Evolutionary conservation across 2,888 invertebrate species (phyloP), one percentile per base, ranked within the genome.

Genomic region (Drosophila affinis): DNA sequence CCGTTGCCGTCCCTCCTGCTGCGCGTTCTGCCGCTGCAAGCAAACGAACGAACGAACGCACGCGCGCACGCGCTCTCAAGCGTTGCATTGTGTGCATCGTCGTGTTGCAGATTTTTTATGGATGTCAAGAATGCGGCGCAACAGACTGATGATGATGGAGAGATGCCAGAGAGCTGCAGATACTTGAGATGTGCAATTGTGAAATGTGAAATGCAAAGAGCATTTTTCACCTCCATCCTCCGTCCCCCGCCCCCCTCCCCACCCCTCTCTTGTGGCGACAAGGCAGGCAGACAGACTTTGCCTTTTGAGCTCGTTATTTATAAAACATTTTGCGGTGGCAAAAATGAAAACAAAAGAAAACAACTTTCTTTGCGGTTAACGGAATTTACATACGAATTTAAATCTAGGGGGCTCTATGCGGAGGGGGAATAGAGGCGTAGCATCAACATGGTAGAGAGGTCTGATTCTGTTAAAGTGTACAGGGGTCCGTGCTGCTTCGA

Each of bases 41-140:
- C 21, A 21, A 21, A 21, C 10, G 49, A 34, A 21, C 10, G 49
- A 34, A 34, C 58, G 49, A 67, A 72, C 79, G 72, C 72, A 73
- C 73, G 75, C 81, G 81, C 68, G 73, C 72, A 72, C 72, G 72
- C 69, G 68, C 83, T 74, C 48, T 79, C 72, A 72, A 82, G 74
- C 86, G 73, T 81, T 75, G 76, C 81, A 84, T 81, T 80, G 65
- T 58, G 57, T 47, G 76, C 81, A 84, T 21, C 21, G 21, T 81
- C 78, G 65, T 58, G 57, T 24, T 62, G 54, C 68, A 75, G 72
- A 82, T 80, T 68, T 71, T 70, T 63, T 63, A 63, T 71, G 58
- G 58, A 57, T 72, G 62, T 72, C 62, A 72, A 62, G 71, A 62
- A 58, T 72, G 71, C 54, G 71, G 57, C 27, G 57, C 62, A 63